Base-by-base conservation (phyloP, 2,888 invertebrate species). In the Caenorhabditis japonica region DNA sequence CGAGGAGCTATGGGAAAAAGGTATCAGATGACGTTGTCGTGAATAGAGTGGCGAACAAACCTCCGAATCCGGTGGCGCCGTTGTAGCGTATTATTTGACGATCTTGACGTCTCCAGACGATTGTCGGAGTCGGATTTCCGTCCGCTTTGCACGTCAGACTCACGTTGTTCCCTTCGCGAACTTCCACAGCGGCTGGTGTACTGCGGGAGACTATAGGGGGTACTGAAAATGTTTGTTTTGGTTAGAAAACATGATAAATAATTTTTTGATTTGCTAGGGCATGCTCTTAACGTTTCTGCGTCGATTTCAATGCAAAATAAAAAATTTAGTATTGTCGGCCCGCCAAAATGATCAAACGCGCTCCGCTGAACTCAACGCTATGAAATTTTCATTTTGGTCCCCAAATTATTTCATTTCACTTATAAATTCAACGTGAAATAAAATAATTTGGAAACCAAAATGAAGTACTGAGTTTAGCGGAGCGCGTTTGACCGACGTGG, bases 171-270 rank as follows among this genome's bases (percentile, higher is more conserved):
- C 86, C 85, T 69, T 87, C 87, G 25, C 83, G 74, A 34, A 94
- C 93, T 91, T 94, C 91, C 88, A 95, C 94, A 0, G 94, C 92
- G n/a, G 94, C 93, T 19, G 94, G 94, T 90, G 94, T 93, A 83
- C 93, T 92, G 88, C 94, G 93, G 68, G 94, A 91, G 85, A 95
- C 94, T 88, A 94, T 94, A n/a, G 95, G 95, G 33, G 95, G 94
- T 79, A 94, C 95, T 95, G 90, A 72, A 83, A 87, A 39, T 33
- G 25, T 21, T 34, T 47, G 13, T 13, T 38, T 23, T 41, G 34
- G 43, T 19, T 1, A 49, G 21, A 3, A 36, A 17, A 25, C 12
- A 19, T 19, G 4, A 21, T n/a, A 47, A 47, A 47, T n/a, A 25
- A 5, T 25, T 13, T 43, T 4, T 21, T 12, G 7, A 43, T 21